Evolutionary conservation across 2,888 invertebrate species (phyloP), one percentile per base, ranked within the genome.

Genomic region (Caenorhabditis wallacei): DNA sequence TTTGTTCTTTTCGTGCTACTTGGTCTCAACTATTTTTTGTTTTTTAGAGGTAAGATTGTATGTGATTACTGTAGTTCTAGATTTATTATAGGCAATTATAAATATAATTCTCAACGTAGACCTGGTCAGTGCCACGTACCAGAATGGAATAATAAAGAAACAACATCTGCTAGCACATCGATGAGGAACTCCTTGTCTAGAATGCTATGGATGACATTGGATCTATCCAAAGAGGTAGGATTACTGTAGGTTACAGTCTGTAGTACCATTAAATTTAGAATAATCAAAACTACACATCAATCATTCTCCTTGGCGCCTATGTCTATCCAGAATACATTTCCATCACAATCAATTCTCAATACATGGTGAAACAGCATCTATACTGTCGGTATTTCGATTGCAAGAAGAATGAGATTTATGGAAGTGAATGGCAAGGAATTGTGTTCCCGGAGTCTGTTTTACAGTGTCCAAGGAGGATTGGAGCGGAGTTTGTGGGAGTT

Each of bases 371-470:
- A 35, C 63, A 63, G 30, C 13, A 30, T 3, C 43, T 74, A 13
- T 74, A 56, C 56, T 74, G 74, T 54, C n/a, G 74, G 22, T 74
- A 74, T 53, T 74, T 26, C 22, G 64, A 74, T 35, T 74, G 74
- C 22, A 7, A 64, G 16, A 22, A 22, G 16, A 18, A 46, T 5
- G 74, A 74, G 18, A 26, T 74, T 7, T 13, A 22, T 0, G 59
- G 30, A 10, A 56, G 43, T 20, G 46, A 37, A 51, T 74, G 74
- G 74, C 16, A 64, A 8, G 46, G 54, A 5, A 11, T 43, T 3
- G 56, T 74, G 16, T 74, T 74, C 46, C 74, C 74, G 16, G 74
- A 74, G 22, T 74, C 74, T 2, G 64, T 74, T 0, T 7, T 74
- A 2, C 56, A 74, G 40, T 74, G 74, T 48, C 74, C 74, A 2